Percentiles rank a stretch among this genome's conserved stretches.
Conservation (phyloP, 2,113 vertebrate species). For the Engraulis encrasicolus region DNA sequence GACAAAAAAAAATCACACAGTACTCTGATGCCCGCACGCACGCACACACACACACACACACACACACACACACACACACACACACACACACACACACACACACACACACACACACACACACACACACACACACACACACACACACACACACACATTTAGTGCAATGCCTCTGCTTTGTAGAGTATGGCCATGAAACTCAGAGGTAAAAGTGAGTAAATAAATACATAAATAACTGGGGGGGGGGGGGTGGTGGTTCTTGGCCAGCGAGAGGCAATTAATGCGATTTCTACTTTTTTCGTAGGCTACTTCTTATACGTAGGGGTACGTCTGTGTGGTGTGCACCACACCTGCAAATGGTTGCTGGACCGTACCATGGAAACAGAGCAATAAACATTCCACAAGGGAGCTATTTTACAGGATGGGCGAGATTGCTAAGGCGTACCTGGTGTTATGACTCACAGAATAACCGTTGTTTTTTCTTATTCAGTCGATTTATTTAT, state of each 20-base stretch:
- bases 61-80: background rate
- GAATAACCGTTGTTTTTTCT: background rate
- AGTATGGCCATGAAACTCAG: conserved; percentile 18
- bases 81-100: background rate
- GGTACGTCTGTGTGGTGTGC: too few species aligned
- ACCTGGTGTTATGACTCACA: conserved; percentile 29
- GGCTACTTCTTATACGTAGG: too few species aligned
- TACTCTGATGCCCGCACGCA: background rate
- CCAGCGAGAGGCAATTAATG: conserved; percentile 28
- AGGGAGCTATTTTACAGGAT: conserved; percentile 34
- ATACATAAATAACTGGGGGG: background rate
- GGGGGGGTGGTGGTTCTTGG: background rate
- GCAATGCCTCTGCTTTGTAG: conserved; percentile 2
- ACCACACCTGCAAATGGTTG: conserved; percentile 39
- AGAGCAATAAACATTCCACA: conserved; percentile 39
- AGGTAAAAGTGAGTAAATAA: background rate
- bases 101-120: background rate
- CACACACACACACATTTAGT: conserved; percentile 20
- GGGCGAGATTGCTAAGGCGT: conserved; percentile 11
- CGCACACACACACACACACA: too few species aligned
- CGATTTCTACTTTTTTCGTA: too few species aligned
- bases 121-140: background rate
- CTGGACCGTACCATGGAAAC: conserved; percentile 50
- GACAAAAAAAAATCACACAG: background rate
- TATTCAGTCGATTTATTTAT: too few species aligned